Conservation (phyloP, 2,888 invertebrate genomes). For the Synergus gifuensis region DNA sequence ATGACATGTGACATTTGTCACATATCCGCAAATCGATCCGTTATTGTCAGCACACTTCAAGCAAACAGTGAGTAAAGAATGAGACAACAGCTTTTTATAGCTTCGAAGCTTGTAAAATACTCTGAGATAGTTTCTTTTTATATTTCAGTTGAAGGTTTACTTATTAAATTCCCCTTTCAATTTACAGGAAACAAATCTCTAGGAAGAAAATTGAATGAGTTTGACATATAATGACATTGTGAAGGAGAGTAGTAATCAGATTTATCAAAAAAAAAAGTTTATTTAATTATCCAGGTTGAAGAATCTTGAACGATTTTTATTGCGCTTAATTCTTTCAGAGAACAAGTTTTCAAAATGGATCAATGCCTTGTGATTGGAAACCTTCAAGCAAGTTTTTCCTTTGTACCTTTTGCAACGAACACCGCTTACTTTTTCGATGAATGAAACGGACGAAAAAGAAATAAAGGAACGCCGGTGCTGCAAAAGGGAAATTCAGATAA, state of each 20-base stretch:
- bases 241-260: no score
- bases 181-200: background rate
- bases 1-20: background rate
- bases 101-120: background rate
- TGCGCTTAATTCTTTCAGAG: background rate
- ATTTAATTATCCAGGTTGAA: no score
- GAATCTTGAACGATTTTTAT: background rate
- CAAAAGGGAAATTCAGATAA: constrained; percentile 33
- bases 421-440: constrained; percentile 21
- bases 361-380: constrained; percentile 21
- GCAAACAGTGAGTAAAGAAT: background rate
- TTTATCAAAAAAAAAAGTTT: no score
- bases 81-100: background rate
- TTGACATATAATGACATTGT: no score
- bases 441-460: constrained; percentile 12
- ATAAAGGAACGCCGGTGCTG: background rate
- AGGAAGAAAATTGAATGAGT: background rate
- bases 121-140: background rate
- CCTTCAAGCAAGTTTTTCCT: background rate
- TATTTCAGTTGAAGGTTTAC: background rate
- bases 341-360: background rate
- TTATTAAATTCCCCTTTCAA: background rate
- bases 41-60: background rate
- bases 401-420: constrained; percentile 25
- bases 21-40: background rate